Evolutionary conservation across 2,888 invertebrate species (phyloP).

Genomic region (Drosophila buzzatii): DNA sequence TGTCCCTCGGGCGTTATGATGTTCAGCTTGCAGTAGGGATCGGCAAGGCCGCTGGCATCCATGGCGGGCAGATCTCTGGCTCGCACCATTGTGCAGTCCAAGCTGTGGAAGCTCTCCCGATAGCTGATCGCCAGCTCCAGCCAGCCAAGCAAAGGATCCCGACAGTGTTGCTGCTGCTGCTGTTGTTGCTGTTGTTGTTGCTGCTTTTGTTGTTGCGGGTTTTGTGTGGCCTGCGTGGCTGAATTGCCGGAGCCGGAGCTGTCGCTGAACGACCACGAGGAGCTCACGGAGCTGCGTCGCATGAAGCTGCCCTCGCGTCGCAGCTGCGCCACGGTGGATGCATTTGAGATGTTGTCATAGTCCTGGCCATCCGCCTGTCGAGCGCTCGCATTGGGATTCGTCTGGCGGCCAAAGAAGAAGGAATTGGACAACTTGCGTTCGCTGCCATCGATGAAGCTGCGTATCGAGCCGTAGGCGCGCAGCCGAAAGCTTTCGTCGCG

Average conservation of each 20-base stretch:
- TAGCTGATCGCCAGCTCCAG: conserved; percentile 92
- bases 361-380: conserved; percentile 69
- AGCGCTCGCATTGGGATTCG: not conserved
- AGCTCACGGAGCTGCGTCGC: conserved; percentile 84
- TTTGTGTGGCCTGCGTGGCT: conserved; percentile 49
- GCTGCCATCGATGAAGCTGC: conserved; percentile 83
- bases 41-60: conserved; percentile 92
- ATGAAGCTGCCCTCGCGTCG: conserved; percentile 80
- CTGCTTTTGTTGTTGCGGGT: conserved; percentile 21
- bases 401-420: conserved; percentile 81
- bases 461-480: conserved; percentile 83
- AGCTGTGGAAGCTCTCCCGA: conserved; percentile 90
- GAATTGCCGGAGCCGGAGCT: conserved; percentile 84
- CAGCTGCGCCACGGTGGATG: conserved; percentile 66
- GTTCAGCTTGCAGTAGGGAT: conserved; percentile 95
- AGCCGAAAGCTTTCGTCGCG: conserved; percentile 83
- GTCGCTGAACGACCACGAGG: conserved; percentile 84
- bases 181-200: conserved; percentile 35
- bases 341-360: conserved; percentile 82
- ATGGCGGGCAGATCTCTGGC: conserved; percentile 92
- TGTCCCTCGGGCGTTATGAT: conserved; percentile 89
- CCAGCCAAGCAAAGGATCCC: conserved; percentile 87
- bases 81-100: conserved; percentile 92
- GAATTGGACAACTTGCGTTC: conserved; percentile 84
- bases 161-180: conserved; percentile 76